Conservation (phyloP, 1,140 invertebrate species). For the Colletes gigas region DNA sequence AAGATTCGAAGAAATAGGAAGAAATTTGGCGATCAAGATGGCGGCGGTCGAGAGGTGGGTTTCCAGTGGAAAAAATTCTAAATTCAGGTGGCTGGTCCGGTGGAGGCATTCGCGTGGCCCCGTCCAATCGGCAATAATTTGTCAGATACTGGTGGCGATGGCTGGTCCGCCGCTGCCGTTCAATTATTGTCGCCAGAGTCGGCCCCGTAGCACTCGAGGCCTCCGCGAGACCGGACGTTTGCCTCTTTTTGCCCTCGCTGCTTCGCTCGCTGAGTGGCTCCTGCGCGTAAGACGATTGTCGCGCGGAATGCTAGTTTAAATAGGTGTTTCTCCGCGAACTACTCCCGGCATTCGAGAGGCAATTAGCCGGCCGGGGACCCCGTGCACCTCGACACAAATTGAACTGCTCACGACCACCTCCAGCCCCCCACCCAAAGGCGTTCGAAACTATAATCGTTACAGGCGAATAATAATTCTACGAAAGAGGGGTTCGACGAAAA, state of each 20-base stretch:
- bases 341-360: slow-evolving; percentile 60
- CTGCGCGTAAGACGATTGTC: slow-evolving; percentile 49
- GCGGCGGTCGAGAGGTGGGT: not conserved
- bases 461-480: too few relatives aligned
- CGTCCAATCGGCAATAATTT: slow-evolving; percentile 39
- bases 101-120: not conserved
- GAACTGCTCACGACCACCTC: slow-evolving; percentile 12
- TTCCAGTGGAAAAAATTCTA: slow-evolving; percentile 27
- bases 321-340: slow-evolving; percentile 56
- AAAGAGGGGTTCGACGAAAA: not conserved
- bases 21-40: slow-evolving; percentile 15
- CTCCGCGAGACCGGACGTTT: slow-evolving; percentile 1
- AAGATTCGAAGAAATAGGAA: too few relatives aligned
- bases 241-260: slow-evolving; percentile 33
- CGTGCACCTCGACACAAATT: slow-evolving; percentile 43
- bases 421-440: not conserved
- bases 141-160: slow-evolving; percentile 30
- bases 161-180: slow-evolving; percentile 7
- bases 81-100: not conserved
- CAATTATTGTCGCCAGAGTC: slow-evolving; percentile 39
- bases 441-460: too few relatives aligned
- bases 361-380: slow-evolving; percentile 53
- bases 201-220: not conserved
- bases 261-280: not conserved
- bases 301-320: slow-evolving; percentile 57